Base-by-base conservation (phyloP, 2,797 vertebrate species). In the Anas bahamensis region DNA sequence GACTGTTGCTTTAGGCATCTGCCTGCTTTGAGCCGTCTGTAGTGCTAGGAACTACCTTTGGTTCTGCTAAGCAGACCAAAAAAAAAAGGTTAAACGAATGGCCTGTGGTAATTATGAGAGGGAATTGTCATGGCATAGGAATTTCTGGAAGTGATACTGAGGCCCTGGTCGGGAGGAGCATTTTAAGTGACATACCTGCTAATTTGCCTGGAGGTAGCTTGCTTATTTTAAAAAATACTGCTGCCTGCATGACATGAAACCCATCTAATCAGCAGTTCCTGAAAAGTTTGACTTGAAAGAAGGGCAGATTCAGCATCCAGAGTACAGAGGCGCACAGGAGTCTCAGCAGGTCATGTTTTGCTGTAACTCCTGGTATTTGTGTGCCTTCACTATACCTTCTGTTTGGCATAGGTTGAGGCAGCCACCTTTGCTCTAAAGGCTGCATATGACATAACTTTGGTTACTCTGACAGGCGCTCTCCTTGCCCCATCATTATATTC, bases 121-220 rank as follows among this genome's bases (percentile, higher is more conserved):
- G 63, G 70, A 92, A 50, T 53, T 86, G 48, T 73, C 72, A 59
- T 35, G 39, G 61, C 22, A 22, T 10, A 82, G 60, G 77, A 73
- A 81, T 94, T 78, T 78, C 55, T 94, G 59, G 69, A 85, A 92
- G 60, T 46, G 60, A 52, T 69, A 65, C 39, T 83, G 63, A 87
- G 37, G 66, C 11, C 50, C 6, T 53, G 55, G 31, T 71, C 5
- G 1, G 84, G 61, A 85, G 61, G 61, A 84, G 18, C 13, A 10
- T 33, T 92, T 93, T 65, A 74, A 86, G 69, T 0, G 15, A 59
- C 74, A 83, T 89, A 65, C 61, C 48, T 89, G 57, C 29, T 88
- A 79, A 92, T 94, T 93, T 95, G 10, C 50, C 63, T 89, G 29
- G 68, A 89, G 86, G 17, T 88, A 64, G 19, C 23, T 72, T 88